Conservation (phyloP, 2,797 vertebrate genomes). For the Muscicapa comitata region DNA sequence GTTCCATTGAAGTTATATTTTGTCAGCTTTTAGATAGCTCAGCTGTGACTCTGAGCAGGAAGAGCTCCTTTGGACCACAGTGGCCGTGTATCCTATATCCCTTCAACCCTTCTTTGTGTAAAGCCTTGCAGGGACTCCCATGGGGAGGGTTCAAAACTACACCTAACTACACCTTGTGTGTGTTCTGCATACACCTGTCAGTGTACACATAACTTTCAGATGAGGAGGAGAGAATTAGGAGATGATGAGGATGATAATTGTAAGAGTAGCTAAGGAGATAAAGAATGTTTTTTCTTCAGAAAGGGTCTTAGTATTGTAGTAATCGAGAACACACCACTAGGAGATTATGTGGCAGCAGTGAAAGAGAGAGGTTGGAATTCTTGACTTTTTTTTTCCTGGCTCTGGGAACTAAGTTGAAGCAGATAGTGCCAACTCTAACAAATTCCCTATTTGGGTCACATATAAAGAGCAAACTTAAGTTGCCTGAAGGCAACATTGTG, state of each 20-base stretch:
- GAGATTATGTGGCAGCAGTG: background rate
- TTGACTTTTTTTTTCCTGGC: background rate
- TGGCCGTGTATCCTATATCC: background rate
- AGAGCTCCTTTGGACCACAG: background rate
- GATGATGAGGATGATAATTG: background rate
- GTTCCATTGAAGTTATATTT: background rate
- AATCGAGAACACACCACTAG: background rate
- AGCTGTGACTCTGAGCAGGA: background rate
- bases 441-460: constrained; percentile 28
- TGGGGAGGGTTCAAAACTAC: background rate
- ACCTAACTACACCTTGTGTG: background rate
- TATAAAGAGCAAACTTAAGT: background rate
- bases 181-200: background rate
- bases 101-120: background rate
- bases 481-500: background rate
- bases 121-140: background rate
- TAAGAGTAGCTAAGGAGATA: background rate
- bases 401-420: background rate
- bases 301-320: background rate
- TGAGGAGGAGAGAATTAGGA: background rate
- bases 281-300: background rate
- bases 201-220: background rate
- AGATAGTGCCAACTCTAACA: background rate
- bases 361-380: background rate
- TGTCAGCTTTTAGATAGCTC: background rate